Percentiles rank a stretch among this genome's conserved stretches.
Evolutionary conservation across 2,113 vertebrate genomes (phyloP).

Genomic region (Epinephelus moara): DNA sequence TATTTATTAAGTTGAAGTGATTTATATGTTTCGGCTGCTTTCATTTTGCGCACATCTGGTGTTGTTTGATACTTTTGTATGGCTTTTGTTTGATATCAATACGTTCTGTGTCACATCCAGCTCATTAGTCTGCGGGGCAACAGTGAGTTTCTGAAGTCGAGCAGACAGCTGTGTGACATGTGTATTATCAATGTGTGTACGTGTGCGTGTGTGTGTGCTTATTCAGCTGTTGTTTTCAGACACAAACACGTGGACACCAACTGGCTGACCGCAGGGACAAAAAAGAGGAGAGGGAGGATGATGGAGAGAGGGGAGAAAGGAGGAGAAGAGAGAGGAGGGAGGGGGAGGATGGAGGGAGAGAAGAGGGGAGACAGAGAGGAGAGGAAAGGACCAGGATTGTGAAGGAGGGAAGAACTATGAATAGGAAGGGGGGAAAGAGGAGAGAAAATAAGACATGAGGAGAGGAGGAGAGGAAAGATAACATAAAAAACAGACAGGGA

Average conservation of each 20-base stretch:
- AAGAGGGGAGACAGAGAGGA: background rate
- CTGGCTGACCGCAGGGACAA: slow-evolving; percentile 47
- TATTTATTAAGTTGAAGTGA: background rate
- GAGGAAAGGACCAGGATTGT: background rate
- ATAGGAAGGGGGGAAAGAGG: background rate
- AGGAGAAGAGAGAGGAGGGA: background rate
- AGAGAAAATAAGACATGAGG: background rate
- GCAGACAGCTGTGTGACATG: slow-evolving; percentile 58
- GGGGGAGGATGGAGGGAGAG: background rate
- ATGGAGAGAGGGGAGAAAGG: background rate
- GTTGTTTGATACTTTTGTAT: background rate
- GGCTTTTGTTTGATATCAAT: background rate
- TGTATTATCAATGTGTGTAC: slow-evolving; percentile 8
- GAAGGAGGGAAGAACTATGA: too few relatives aligned
- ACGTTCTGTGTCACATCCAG: background rate
- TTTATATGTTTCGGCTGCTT: background rate
- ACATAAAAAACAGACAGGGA: background rate
- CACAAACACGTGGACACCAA: slow-evolving; percentile 61
- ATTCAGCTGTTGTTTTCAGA: slow-evolving; percentile 77
- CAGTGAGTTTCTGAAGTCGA: slow-evolving; percentile 32
- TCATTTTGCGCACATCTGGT: background rate
- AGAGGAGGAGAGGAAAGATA: background rate
- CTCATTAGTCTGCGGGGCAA: background rate
- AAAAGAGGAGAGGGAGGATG: background rate
- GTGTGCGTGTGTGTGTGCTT: slow-evolving; percentile 37